Evolutionary conservation across 2,888 invertebrate genomes (phyloP), one percentile per base, ranked within the genome.

Genomic region (Geophilus truncorum): DNA sequence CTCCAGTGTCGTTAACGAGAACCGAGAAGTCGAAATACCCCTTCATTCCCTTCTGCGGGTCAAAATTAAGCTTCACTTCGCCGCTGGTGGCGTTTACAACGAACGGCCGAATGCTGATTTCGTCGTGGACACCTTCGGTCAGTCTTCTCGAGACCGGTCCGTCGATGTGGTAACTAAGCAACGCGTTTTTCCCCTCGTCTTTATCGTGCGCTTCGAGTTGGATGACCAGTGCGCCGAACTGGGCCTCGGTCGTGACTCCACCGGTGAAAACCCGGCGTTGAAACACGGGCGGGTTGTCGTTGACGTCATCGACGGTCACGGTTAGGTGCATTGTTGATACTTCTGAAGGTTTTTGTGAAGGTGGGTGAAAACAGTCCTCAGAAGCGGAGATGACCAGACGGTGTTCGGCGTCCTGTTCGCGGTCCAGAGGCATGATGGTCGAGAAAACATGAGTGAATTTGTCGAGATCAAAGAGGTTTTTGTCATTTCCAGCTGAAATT

Each of bases 1-100:
- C 95, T 77, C 92, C 92, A 0, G 94, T 92, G 86, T 97, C 96
- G 86, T 95, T 96, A 0, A 93, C 96, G 83, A 93, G 85, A 0
- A 95, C 93, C 91, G 92, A 92, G 85, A 97, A 96, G 88, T 96
- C 94, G 86, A 97, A 97, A 87, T 96, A 97, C 57, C 97, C 98
- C 86, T 96, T 97, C 97, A 97, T 97, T 80, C 94, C 94, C 84
- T 94, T 93, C 86, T 97, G 96, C 0, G 97, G 97, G 88, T 97
- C 97, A 86, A 97, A 97, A 87, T 97, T 97, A 4, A 98, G 89
- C 81, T 92, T 91, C 28, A 98, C 91, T 0, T 92, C 92, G 0
- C 96, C 96, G 0, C 93, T 93, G n/a, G 92, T 91, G 57, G 88
- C 89, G 84, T 97, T 92, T 0, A 96, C 92, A 6, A 95, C 88